A percentile compares a stretch with the other conserved stretches of the same genome.
phyloP scores from a whole-genome alignment of 92 coral and sea anemone species.

The Epizoanthus stellaris region DNA sequence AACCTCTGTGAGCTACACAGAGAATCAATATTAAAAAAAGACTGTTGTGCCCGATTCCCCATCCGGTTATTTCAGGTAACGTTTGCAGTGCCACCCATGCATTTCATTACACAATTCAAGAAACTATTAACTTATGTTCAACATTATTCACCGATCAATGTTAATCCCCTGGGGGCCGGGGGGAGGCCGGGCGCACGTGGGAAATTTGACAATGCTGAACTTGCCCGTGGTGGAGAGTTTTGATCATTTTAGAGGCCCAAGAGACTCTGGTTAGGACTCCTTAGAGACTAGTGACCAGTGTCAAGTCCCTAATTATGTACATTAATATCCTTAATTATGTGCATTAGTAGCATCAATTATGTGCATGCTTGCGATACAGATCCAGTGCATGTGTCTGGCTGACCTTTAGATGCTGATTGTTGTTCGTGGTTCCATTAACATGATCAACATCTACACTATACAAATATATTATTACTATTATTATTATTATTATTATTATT shows the following conservation, averaged over 20 bases:
- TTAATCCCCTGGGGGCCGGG: conserved; percentile 21
- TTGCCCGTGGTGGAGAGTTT: conserved; percentile 55
- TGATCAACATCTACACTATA: conserved; percentile 6
- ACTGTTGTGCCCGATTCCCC: too few species aligned
- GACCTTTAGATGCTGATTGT: conserved; percentile 72
- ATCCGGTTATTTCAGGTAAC: too few species aligned
- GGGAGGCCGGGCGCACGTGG: conserved; percentile 55
- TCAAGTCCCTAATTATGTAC: too few species aligned
- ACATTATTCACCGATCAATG: not conserved
- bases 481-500: too few species aligned
- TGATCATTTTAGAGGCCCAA: too few species aligned
- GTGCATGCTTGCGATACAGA: conserved; percentile 28
- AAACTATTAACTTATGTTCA: conserved; percentile 33
- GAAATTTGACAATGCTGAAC: conserved; percentile 61
- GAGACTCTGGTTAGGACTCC: too few species aligned
- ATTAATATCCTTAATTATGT: not conserved
- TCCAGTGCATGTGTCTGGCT: conserved; percentile 78
- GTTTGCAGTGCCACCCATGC: too few species aligned
- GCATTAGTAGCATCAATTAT: not conserved
- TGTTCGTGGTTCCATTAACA: conserved; percentile 47
- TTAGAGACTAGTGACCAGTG: too few species aligned
- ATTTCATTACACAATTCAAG: too few species aligned
- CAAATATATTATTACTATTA: too few species aligned
- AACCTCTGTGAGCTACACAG: too few species aligned
- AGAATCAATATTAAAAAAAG: too few species aligned